phyloP scores from a whole-genome alignment of 1,140 invertebrate species.

The Trichogramma pretiosum region DNA sequence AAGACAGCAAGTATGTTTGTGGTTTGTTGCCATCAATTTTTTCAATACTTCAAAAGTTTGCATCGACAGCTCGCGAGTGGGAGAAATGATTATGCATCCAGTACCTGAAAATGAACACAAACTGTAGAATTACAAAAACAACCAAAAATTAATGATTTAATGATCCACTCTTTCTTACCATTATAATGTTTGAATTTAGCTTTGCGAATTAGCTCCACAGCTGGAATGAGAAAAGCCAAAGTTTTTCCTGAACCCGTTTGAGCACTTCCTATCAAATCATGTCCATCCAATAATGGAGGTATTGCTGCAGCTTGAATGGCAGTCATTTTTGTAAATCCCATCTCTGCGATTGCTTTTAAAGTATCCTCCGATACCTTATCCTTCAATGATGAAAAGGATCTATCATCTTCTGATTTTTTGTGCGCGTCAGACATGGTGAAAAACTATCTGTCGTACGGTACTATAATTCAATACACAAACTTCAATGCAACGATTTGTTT shows the following conservation, averaged over 20 bases:
- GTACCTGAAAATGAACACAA: slow-evolving; percentile 56
- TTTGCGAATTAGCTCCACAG: slow-evolving; percentile 89
- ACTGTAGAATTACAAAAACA: background rate
- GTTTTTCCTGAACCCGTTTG: slow-evolving; percentile 98
- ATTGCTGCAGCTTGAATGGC: slow-evolving; percentile 93
- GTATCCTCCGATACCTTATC: slow-evolving; percentile 71
- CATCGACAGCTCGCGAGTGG: slow-evolving; percentile 95
- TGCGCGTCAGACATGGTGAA: no score
- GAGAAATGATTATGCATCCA: slow-evolving; percentile 91
- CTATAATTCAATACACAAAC: no score
- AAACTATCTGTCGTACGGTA: no score
- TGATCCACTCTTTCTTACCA: slow-evolving; percentile 52
- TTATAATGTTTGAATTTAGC: slow-evolving; percentile 91
- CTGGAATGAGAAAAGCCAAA: slow-evolving; percentile 94
- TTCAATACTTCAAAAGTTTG: slow-evolving; percentile 96
- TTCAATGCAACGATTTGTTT: no score
- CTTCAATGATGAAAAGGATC: slow-evolving; percentile 55
- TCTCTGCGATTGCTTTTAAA: slow-evolving; percentile 76
- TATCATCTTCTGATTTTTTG: no score
- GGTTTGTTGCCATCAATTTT: slow-evolving; percentile 84
- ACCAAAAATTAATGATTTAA: slow-evolving; percentile 1
- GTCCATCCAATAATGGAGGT: slow-evolving; percentile 83
- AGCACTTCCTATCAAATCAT: slow-evolving; percentile 92
- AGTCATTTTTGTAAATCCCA: slow-evolving; percentile 94
- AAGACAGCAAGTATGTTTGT: slow-evolving; percentile 73